Evolutionary conservation across 1,140 invertebrate species (phyloP), one percentile per base, ranked within the genome.

Genomic region (Dreissena rostriformis): DNA sequence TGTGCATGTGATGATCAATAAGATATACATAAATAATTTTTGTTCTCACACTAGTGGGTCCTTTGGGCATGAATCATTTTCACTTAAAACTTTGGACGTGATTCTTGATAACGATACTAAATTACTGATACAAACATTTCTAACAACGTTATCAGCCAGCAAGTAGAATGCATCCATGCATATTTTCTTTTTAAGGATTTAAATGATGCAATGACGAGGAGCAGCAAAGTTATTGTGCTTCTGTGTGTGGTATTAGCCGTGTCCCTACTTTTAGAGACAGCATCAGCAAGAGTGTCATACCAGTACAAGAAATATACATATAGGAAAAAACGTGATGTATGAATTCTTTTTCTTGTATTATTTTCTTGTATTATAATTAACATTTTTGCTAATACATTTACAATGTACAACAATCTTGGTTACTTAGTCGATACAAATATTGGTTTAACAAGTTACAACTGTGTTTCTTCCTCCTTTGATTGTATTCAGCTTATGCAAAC

Each of bases 291-390:
- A 22, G 80, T 82, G 7, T 63, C 88, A 39, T 90, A 87, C 66
- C 26, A 81, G 49, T 90, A 80, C 80, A 90, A 89, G 67, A 86
- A 80, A 66, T 90, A 90, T 75, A 88, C 88, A 7, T 90, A 88
- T 80, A 86, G 86, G 61, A 90, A 90, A 72, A 90, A 90, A 65
- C 80, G 87, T 75, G 89, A 90, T 74, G 86, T 86, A 72, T 79
- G 85, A 53, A 74, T 57, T 39, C 39, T 39, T 63, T 7, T 17
- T 57, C n/a, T 22, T 68, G 22, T 68, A 22, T 24, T 68, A 29
- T 22, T 68, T 29, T 29, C n/a, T 2, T 17, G 4, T 68, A 17
- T 68, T 19, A 15, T 28, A 4, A 26, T 17, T 24, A 68, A 26
- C 6, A 26, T 28, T 26, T 39, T 68, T 68, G 2, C 11, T 24